Conservation (phyloP, 2,888 invertebrate species). For the Synanthedon tipuliformis region DNA sequence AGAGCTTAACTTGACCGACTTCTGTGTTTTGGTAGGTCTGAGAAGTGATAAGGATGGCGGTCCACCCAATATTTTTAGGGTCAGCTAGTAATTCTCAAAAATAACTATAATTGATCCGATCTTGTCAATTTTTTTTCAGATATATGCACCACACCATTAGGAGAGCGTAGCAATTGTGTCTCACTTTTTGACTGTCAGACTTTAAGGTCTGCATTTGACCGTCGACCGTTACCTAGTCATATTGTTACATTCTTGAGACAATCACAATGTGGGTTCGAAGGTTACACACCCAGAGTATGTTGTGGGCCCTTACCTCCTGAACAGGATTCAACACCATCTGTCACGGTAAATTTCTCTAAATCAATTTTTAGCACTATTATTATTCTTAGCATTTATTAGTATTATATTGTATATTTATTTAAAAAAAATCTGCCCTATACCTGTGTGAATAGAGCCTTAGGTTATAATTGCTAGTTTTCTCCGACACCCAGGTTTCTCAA, state of each 20-base stretch:
- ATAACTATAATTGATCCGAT: not conserved
- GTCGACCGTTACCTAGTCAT: conserved; percentile 36
- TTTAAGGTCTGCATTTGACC: conserved; percentile 46
- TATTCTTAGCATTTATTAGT: too few species aligned
- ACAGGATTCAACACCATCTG: conserved; percentile 4
- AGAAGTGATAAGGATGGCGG: too few species aligned
- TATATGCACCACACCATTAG: conserved; percentile 55
- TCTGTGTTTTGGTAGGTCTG: too few species aligned
- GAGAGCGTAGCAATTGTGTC: conserved; percentile 48
- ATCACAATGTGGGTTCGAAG: conserved; percentile 69
- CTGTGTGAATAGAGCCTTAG: too few species aligned
- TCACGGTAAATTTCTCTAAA: not conserved
- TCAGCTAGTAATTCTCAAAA: too few species aligned
- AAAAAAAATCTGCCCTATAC: too few species aligned
- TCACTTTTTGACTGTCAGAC: conserved; percentile 57
- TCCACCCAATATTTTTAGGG: too few species aligned
- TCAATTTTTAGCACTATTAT: too few species aligned
- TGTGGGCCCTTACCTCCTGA: conserved; percentile 49
- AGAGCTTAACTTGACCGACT: too few species aligned
- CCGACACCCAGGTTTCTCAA: too few species aligned
- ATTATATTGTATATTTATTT: too few species aligned
- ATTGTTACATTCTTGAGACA: conserved; percentile 49
- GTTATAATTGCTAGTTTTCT: too few species aligned
- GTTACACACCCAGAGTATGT: conserved; percentile 61
- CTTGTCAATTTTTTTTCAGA: conserved; percentile 21